Base-by-base conservation (phyloP, 2,888 invertebrate genomes). In the Nomada fucata region DNA sequence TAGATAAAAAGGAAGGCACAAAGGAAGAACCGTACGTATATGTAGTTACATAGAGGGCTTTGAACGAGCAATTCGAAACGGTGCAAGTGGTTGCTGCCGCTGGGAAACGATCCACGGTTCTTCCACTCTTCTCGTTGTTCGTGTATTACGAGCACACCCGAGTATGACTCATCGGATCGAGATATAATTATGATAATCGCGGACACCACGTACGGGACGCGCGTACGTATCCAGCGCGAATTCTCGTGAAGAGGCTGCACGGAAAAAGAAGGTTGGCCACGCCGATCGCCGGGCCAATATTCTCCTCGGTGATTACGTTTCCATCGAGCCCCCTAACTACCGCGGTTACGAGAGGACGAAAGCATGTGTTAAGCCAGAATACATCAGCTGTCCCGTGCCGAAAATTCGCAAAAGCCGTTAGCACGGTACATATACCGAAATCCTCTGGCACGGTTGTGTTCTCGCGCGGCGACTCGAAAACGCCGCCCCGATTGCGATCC, bases 131-230 rank as follows among this genome's bases (percentile, higher is more conserved):
- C 76, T 63, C 61, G 53, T 75, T 52, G 47, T 53, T 44, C 74
- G 47, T 52, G 75, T 53, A n/a, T 53, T 78, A 55, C 52, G 55
- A 69, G 73, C 73, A 57, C 52, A 55, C 60, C 60, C 69, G 55
- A 42, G 70, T 77, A 83, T 83, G 84, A 84, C 80, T 84, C 84
- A 84, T 61, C 76, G 74, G 60, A 77, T 77, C 74, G 69, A 75
- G 83, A 84, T 84, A 83, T 83, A 83, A 83, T 84, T 84, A 83
- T 80, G 79, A 84, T 84, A 84, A 84, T 83, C 79, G 68, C 69
- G 76, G 75, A 76, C 76, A 82, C 72, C 71, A 76, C 53, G 78
- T 68, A 63, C 72, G 47, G 47, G 15, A 15, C 50, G 64, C 42
- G 65, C 44, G 53, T 53, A 68, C 63, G 36, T 76, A 60, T 42